Conservation (phyloP, 1,140 invertebrate genomes). For the Periplaneta americana region DNA sequence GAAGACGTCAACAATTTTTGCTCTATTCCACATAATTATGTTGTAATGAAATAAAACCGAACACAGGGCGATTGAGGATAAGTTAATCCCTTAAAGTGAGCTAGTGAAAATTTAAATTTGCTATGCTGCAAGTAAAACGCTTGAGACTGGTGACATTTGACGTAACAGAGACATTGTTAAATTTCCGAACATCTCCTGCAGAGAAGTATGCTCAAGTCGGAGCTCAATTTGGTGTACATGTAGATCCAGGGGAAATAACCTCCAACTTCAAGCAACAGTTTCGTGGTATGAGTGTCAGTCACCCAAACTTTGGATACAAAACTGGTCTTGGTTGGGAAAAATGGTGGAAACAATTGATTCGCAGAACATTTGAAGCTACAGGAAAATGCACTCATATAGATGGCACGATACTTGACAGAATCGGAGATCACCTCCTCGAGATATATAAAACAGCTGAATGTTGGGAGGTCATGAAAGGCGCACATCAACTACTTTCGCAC, state of each 20-base stretch:
- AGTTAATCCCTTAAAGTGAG: too few species aligned
- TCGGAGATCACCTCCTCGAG: conserved; percentile 55
- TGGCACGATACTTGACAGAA: conserved; percentile 40
- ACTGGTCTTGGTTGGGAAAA: conserved; percentile 63
- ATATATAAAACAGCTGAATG: conserved; percentile 57
- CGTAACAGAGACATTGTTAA: conserved; percentile 77
- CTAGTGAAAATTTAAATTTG: too few species aligned
- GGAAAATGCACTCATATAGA: conserved; percentile 25
- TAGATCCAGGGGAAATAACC: conserved; percentile 51
- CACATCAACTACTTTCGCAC: conserved; percentile 53
- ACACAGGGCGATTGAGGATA: too few species aligned
- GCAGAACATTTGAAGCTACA: conserved; percentile 53
- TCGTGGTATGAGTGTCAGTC: conserved; percentile 50
- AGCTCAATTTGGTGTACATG: conserved; percentile 56
- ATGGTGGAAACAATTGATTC: conserved; percentile 75
- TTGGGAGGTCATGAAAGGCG: conserved; percentile 64
- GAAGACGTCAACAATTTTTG: too few species aligned
- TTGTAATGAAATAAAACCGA: too few species aligned
- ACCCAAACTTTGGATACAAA: conserved; percentile 75
- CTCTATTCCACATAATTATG: too few species aligned
- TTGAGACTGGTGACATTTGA: conserved; percentile 77
- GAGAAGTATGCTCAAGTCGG: conserved; percentile 68
- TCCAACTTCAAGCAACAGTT: conserved; percentile 57
- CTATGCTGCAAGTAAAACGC: conserved; percentile 36
- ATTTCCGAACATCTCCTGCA: conserved; percentile 60